phyloP scores from a whole-genome alignment of 2,797 vertebrate genomes.

The Chiroxiphia lanceolata region DNA sequence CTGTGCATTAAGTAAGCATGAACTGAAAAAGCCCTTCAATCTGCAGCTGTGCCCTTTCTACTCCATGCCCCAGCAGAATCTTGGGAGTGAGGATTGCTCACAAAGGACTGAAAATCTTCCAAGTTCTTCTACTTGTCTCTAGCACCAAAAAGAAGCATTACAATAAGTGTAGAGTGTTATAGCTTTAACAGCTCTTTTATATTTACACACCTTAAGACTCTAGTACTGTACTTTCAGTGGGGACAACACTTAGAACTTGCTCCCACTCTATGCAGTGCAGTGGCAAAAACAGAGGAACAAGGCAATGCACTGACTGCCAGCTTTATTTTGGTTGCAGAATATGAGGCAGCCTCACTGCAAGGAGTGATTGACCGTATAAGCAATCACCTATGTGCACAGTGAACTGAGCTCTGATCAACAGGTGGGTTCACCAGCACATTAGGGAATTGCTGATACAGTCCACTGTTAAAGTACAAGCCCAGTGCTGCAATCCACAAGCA shows the following conservation, averaged over 20 bases:
- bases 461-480: background rate
- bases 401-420: background rate
- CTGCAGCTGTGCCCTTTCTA: background rate
- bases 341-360: background rate
- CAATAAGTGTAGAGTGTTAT: rapidly evolving
- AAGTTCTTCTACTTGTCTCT: background rate
- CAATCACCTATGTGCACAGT: background rate
- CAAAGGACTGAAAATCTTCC: background rate
- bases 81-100: background rate
- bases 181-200: background rate
- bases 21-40: background rate
- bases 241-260: background rate
- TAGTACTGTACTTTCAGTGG: background rate
- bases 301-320: background rate
- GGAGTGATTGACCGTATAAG: background rate
- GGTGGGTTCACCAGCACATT: background rate
- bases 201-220: background rate
- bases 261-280: background rate
- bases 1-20: background rate
- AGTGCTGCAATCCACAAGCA: background rate
- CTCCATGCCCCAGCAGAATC: background rate
- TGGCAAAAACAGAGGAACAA: background rate
- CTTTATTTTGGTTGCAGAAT: background rate
- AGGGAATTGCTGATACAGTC: background rate
- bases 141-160: background rate